Base-by-base conservation (phyloP, 2,113 vertebrate genomes). In the Pionites leucogaster region DNA sequence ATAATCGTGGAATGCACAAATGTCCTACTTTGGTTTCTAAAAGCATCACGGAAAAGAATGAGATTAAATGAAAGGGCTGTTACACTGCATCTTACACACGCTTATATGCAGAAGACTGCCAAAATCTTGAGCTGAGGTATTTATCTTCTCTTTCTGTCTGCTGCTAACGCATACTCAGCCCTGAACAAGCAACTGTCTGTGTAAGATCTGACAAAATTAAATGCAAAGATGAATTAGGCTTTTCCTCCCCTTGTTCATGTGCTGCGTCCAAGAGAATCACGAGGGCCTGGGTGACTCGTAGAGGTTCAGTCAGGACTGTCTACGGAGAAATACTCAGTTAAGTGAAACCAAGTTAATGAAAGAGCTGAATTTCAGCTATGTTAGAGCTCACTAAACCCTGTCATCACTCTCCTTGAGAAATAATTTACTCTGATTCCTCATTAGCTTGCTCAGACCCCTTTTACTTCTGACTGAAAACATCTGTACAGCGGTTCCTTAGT, bases 11-110 rank as follows among this genome's bases (percentile, higher is more conserved):
- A 97, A 96, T 95, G 89, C 88, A 94, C 94, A 93, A 96, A 96
- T 97, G 96, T 95, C 78, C 39, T 97, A 94, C 93, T 96, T 97
- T 33, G 75, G 89, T 95, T 96, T 96, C 95, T 95, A 92, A 96
- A 96, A 83, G 94, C 94, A 85, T 92, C 88, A 49, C 7, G 5
- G 85, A 87, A 96, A 95, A 91, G 85, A 90, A 94, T 81, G 91
- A 96, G 94, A 94, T 86, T 18, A 96, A 92, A 95, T 93, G 95
- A 94, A 93, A 81, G 79, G 70, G 71, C 59, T 72, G 86, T 92
- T 96, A 92, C 2, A 11, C 85, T 91, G 67, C 76, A 77, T 96
- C 86, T 96, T 96, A 91, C 86, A 83, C 65, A 41, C 57, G 69
- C 82, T 91, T 91, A 57, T 92, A 13, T 53, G 55, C 75, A 94